Evolutionary conservation across 2,888 invertebrate species (phyloP).

Genomic region (Selenia dentaria): DNA sequence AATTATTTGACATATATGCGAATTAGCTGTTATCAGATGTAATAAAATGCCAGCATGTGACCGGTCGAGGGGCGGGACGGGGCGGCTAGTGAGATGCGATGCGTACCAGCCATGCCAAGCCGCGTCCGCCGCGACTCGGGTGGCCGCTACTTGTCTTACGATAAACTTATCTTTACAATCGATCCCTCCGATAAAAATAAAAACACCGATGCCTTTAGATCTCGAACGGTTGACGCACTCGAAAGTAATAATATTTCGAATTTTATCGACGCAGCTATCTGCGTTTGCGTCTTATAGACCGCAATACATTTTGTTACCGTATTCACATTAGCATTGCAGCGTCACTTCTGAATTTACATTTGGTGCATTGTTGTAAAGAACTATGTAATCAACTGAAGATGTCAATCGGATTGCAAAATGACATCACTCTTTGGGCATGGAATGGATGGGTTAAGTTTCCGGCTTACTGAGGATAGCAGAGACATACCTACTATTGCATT

Average conservation of each 20-base stretch:
- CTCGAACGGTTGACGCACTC: conserved; percentile 74
- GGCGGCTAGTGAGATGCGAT: conserved; percentile 45
- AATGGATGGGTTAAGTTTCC: too few species aligned
- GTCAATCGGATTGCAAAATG: too few species aligned
- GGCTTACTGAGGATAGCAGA: too few species aligned
- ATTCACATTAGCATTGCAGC: conserved; percentile 73
- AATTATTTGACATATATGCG: conserved; percentile 78
- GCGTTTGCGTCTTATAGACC: conserved; percentile 77
- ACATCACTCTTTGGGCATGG: too few species aligned
- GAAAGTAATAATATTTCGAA: conserved; percentile 73
- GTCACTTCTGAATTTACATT: conserved; percentile 48
- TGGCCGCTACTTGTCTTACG: conserved; percentile 84
- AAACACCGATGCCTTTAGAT: conserved; percentile 64
- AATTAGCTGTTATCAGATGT: conserved; percentile 78
- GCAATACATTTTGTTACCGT: conserved; percentile 72
- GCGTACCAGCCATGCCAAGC: conserved; percentile 40
- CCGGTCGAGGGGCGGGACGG: conserved; percentile 44
- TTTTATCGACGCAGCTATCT: conserved; percentile 73
- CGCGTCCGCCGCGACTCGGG: conserved; percentile 51
- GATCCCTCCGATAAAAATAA: conserved; percentile 81
- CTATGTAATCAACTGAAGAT: too few species aligned
- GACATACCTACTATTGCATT: too few species aligned
- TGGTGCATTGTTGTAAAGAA: conserved; percentile 19
- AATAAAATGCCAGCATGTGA: conserved; percentile 74
- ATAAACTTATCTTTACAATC: conserved; percentile 82